Conservation (phyloP, 30 jellyfish, hydroid and myxozoan species). For the Hydra vulgaris region DNA sequence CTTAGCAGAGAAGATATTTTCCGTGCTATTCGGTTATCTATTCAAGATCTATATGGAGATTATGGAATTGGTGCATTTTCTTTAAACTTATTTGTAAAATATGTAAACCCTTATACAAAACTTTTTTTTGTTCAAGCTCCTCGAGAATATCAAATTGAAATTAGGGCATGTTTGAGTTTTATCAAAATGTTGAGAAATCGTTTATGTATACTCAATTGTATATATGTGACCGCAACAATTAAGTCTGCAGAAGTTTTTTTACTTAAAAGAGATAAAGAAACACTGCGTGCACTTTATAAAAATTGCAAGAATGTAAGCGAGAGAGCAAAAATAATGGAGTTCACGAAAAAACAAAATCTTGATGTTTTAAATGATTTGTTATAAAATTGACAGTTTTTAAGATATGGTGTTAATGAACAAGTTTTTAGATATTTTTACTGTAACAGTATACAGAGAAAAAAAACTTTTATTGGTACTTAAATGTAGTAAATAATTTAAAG, state of each 20-base stretch:
- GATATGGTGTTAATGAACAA: no score
- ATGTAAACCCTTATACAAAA: constrained; percentile 22
- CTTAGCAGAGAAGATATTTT: background rate
- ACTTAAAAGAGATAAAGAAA: constrained; percentile 8
- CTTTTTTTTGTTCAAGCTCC: constrained; percentile 12
- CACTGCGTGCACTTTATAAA: constrained; percentile 1
- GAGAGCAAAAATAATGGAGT: background rate
- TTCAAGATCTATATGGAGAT: constrained; percentile 25
- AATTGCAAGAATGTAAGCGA: constrained; percentile 11
- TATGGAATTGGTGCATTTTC: constrained; percentile 18
- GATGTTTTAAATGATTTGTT: background rate
- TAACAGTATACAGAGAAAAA: no score
- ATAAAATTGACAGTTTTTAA: no score
- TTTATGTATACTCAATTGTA: constrained; percentile 10
- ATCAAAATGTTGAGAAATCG: constrained; percentile 6
- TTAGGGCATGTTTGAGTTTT: constrained; percentile 15
- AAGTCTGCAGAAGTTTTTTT: constrained; percentile 21
- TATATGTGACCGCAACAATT: constrained; percentile 26
- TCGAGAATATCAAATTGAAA: constrained; percentile 16
- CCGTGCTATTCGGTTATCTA: background rate
- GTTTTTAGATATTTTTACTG: no score
- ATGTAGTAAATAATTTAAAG: no score
- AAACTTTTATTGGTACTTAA: no score
- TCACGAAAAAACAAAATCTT: background rate
- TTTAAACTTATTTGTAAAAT: background rate